These are phyloP conservation scores for Melieria omissa DNA, from an alignment of 2,888 invertebrate genomes.

Conservation along the genomic window DNA sequence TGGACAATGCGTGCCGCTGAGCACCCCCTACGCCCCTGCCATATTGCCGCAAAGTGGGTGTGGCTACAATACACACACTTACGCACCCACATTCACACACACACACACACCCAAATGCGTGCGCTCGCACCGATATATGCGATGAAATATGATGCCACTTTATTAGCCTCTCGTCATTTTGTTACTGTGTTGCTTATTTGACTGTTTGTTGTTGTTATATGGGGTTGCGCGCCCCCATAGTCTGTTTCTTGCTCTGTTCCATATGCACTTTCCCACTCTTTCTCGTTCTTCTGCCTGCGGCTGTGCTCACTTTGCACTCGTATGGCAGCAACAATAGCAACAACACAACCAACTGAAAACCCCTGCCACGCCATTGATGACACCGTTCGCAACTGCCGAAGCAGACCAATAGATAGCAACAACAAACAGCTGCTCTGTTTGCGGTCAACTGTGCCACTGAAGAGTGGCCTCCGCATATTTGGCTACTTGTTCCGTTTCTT, in stretches of 20 bases:
- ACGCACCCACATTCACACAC: constrained; percentile 37
- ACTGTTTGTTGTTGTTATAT: no score
- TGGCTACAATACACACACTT: constrained; percentile 45
- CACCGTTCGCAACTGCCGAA: neutral
- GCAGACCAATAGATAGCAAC: neutral
- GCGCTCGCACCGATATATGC: neutral
- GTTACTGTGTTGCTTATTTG: constrained; percentile 37
- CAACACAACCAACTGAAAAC: no score
- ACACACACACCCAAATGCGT: constrained; percentile 37
- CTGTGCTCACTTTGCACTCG: no score
- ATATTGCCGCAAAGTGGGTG: constrained; percentile 49
- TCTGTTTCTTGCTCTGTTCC: no score
- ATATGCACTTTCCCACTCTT: neutral
- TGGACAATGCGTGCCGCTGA: constrained; percentile 18
- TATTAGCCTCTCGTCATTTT: constrained; percentile 56
- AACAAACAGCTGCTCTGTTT: constrained; percentile 21
- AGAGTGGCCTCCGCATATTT: neutral
- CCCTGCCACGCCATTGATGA: no score
- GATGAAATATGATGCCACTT: constrained; percentile 41
- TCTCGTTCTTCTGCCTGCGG: constrained; percentile 7
- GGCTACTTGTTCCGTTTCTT: constrained; percentile 2
- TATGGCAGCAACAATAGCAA: no score
- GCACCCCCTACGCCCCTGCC: constrained; percentile 51
- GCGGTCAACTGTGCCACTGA: constrained; percentile 9
- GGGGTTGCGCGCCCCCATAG: no score